Evolutionary conservation across 2,888 invertebrate genomes (phyloP).

Genomic region (Sphaerophoria rueppellii): DNA sequence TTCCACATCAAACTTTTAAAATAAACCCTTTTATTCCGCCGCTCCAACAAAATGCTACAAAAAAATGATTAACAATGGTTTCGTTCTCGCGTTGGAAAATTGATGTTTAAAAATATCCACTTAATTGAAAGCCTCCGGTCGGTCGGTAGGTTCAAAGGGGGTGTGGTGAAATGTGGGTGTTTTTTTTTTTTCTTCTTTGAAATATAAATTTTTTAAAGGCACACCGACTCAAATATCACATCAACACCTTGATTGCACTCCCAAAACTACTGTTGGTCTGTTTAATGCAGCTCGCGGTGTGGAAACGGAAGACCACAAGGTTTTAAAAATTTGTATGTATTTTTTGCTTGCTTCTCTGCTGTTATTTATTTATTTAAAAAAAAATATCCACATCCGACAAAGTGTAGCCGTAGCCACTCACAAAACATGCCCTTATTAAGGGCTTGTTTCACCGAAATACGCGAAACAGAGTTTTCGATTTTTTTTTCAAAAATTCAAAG

Average conservation of each 20-base stretch:
- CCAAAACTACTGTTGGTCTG: conserved; percentile 31
- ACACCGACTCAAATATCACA: conserved; percentile 30
- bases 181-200: no score
- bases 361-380: conserved; percentile 46
- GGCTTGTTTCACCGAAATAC: no score
- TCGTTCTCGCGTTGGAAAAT: conserved; percentile 8
- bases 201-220: not conserved
- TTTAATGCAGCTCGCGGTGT: conserved; percentile 25
- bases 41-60: not conserved
- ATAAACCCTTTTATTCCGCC: no score
- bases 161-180: no score
- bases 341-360: no score
- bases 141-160: no score
- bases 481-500: no score
- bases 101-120: conserved; percentile 45
- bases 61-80: conserved; percentile 17
- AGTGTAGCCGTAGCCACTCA: not conserved
- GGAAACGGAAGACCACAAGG: conserved; percentile 44
- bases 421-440: no score
- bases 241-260: conserved; percentile 51
- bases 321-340: conserved; percentile 24
- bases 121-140: conserved; percentile 16
- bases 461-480: no score
- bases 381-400: conserved; percentile 29
- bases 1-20: no score